Evolutionary conservation across 2,888 invertebrate genomes (phyloP), one percentile per base, ranked within the genome.

Genomic region (Pherbina coryleti): DNA sequence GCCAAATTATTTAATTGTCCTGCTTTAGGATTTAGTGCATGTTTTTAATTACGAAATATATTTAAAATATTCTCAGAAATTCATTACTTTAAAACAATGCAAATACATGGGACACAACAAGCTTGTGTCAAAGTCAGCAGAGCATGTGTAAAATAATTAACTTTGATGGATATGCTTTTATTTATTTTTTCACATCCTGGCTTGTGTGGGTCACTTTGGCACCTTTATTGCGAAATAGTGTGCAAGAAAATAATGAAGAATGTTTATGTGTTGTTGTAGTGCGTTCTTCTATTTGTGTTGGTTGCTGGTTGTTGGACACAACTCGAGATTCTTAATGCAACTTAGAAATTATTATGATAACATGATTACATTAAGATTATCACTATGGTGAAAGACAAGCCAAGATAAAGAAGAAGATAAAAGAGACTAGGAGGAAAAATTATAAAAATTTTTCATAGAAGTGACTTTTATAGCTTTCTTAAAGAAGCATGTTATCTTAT

Each of bases 1-100:
- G 53, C 55, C 53, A 55, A 71, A 55, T 53, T 55, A 53, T 70
- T 53, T 53, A 70, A 70, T 25, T 51, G 71, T 55, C 25, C 22
- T 67, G 44, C 37, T 44, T 67, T 62, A 62, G 25, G 31, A 25
- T 62, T 17, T 28, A 62, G n/a, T 31, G 8, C 17, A 25, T 28
- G 60, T 14, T 14, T 44, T 44, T 44, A 11, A 44, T 44, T 44
- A 11, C 44, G 14, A 44, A 44, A 11, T 2, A 14, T 1, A 44
- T 44, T 44, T 44, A 11, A 44, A 44, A 44, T 44, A 44, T 44
- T 11, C 44, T 44, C 3, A 44, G 14, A 11, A 44, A 44, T 44
- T 44, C 44, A 44, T 44, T 44, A 44, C 44, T 44, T 44, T 11
- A 44, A 34, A 34, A 34, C 2, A 34, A 34, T 62, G 17, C 3